These are phyloP conservation scores for Manis javanica DNA, from an alignment of 2,797 vertebrate genomes.

Conservation along the genomic window DNA sequence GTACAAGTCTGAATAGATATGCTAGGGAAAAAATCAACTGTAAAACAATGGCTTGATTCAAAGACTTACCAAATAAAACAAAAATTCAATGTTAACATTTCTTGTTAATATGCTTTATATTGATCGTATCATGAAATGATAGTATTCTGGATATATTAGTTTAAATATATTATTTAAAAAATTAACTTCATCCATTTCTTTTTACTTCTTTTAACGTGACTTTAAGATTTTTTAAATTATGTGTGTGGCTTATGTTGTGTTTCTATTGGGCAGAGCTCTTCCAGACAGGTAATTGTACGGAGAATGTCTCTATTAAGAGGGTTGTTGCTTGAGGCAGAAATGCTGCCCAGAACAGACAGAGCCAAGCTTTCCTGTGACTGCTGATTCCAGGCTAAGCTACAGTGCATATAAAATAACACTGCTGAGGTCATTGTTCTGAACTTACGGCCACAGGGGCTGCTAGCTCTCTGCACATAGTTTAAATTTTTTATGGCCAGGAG, in stretches of 20 bases:
- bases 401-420: conserved; percentile 83
- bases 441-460: conserved; percentile 79
- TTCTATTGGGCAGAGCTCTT: not conserved
- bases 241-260: not conserved
- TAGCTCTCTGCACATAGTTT: conserved; percentile 76
- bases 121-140: not conserved
- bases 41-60: not conserved
- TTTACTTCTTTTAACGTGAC: conserved; percentile 13
- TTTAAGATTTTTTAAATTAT: not conserved
- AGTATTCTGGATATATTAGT: conserved; percentile 7
- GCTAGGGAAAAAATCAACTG: not conserved
- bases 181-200: conserved; percentile 24
- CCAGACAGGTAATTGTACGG: conserved; percentile 57
- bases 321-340: conserved; percentile 50
- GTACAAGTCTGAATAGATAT: not conserved
- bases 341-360: conserved; percentile 70
- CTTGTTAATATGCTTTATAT: not conserved
- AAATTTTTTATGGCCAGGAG: conserved; percentile 81
- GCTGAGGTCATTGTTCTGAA: conserved; percentile 84
- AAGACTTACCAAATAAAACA: not conserved
- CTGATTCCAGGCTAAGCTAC: conserved; percentile 73
- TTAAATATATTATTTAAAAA: conserved; percentile 15
- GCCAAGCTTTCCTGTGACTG: conserved; percentile 75
- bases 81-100: not conserved
- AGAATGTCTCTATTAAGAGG: conserved; percentile 74